Conservation (phyloP, 2,888 invertebrate genomes). For the Campoplex nolae region DNA sequence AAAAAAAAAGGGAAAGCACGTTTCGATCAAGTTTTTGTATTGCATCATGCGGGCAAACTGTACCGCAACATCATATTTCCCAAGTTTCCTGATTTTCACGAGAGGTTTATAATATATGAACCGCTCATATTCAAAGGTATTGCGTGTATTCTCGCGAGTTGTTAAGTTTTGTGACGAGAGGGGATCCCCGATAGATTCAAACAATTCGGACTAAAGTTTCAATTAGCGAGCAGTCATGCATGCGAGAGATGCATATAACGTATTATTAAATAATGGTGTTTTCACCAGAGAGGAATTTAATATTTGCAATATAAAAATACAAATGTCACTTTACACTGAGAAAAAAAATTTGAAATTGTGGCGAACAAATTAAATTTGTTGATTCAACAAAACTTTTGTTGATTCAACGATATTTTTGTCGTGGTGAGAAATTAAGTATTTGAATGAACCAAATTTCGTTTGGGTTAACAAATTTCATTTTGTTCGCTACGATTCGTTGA, state of each 20-base stretch:
- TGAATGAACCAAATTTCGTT: too few relatives aligned
- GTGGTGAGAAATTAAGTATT: too few relatives aligned
- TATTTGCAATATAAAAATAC: not conserved
- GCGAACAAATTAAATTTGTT: too few relatives aligned
- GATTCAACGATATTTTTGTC: too few relatives aligned
- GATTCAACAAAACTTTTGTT: too few relatives aligned
- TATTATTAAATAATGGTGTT: conserved; percentile 3
- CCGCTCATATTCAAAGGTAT: conserved; percentile 3
- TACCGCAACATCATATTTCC: not conserved
- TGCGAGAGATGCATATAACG: not conserved
- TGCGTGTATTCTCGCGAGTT: conserved; percentile 1
- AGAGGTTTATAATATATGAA: not conserved
- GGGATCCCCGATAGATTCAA: not conserved
- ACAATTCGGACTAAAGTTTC: conserved; percentile 6
- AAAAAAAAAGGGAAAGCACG: not conserved
- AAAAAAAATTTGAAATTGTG: too few relatives aligned
- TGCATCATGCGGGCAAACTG: not conserved
- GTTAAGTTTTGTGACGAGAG: not conserved
- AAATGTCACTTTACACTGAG: not conserved
- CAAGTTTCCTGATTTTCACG: not conserved
- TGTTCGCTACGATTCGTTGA: too few relatives aligned
- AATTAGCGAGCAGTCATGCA: not conserved
- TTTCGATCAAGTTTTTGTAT: not conserved
- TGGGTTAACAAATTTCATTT: too few relatives aligned
- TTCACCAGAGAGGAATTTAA: not conserved